phyloP scores from a whole-genome alignment of 2,797 vertebrate species.

The Enteromius thamalakanensis region DNA sequence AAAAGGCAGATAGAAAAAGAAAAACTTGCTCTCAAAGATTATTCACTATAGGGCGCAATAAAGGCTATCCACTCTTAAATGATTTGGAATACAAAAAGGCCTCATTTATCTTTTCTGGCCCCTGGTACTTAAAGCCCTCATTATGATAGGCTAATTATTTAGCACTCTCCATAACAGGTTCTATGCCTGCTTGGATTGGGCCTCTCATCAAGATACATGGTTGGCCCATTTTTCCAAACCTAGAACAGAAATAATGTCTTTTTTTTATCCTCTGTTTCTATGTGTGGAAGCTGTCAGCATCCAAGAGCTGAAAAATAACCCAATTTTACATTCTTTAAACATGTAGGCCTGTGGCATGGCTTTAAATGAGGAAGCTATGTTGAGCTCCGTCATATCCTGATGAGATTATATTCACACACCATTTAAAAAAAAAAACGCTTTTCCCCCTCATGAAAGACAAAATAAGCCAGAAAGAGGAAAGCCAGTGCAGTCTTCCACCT shows the following conservation, averaged over 20 bases:
- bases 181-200: constrained; percentile 22
- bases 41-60: constrained; percentile 30
- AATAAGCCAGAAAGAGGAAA: constrained; percentile 28
- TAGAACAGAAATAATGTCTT: constrained; percentile 43
- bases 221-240: constrained; percentile 27
- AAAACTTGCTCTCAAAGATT: neutral
- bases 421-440: constrained; percentile 12
- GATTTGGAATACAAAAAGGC: constrained; percentile 32
- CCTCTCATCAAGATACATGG: constrained; percentile 28
- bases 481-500: constrained; percentile 12
- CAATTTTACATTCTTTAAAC: constrained; percentile 39
- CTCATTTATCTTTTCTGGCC: constrained; percentile 47
- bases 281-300: constrained; percentile 9
- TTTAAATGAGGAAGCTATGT: constrained; percentile 47
- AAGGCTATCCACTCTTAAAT: constrained; percentile 34
- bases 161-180: constrained; percentile 50
- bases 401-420: constrained; percentile 19
- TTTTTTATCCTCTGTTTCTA: neutral
- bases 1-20: neutral
- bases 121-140: constrained; percentile 46
- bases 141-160: constrained; percentile 67
- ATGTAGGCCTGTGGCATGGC: constrained; percentile 29
- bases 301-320: constrained; percentile 44
- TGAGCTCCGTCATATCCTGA: constrained; percentile 20
- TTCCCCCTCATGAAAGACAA: constrained; percentile 10